These are phyloP conservation scores for Emmelina monodactyla DNA, from an alignment of 2,888 invertebrate species.

Conservation along the genomic window DNA sequence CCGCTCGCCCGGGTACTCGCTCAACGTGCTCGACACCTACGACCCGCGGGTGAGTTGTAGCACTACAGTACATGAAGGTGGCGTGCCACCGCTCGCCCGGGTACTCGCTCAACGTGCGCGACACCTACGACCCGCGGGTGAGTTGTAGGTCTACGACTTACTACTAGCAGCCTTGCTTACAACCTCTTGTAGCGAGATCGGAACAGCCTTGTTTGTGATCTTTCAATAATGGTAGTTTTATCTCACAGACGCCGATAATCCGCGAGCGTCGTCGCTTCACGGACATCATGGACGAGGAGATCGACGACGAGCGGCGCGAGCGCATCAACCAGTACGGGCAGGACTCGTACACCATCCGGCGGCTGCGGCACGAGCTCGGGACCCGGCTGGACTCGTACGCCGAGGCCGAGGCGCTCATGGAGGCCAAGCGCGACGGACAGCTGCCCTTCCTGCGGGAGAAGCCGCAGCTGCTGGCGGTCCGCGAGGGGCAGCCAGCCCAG, in stretches of 20 bases:
- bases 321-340: conserved; percentile 81
- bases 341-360: conserved; percentile 73
- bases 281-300: conserved; percentile 95
- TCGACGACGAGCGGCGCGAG: conserved; percentile 86
- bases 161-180: too few species aligned
- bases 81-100: too few species aligned
- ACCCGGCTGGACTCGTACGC: conserved; percentile 81
- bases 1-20: too few species aligned
- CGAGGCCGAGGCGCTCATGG: conserved; percentile 86
- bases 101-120: too few species aligned
- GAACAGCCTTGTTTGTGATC: too few species aligned
- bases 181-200: too few species aligned
- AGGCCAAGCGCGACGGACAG: conserved; percentile 77
- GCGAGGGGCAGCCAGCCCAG: conserved; percentile 79
- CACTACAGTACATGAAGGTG: too few species aligned
- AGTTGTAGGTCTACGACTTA: too few species aligned
- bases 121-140: too few species aligned
- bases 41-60: too few species aligned
- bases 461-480: conserved; percentile 77
- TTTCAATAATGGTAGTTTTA: too few species aligned
- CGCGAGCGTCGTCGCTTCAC: conserved; percentile 90
- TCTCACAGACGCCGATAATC: conserved; percentile 83
- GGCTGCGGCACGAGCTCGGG: conserved; percentile 80
- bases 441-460: conserved; percentile 93
- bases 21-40: too few species aligned